Base-by-base conservation (phyloP, 92 coral and sea anemone species). In the Muricea muricata region DNA sequence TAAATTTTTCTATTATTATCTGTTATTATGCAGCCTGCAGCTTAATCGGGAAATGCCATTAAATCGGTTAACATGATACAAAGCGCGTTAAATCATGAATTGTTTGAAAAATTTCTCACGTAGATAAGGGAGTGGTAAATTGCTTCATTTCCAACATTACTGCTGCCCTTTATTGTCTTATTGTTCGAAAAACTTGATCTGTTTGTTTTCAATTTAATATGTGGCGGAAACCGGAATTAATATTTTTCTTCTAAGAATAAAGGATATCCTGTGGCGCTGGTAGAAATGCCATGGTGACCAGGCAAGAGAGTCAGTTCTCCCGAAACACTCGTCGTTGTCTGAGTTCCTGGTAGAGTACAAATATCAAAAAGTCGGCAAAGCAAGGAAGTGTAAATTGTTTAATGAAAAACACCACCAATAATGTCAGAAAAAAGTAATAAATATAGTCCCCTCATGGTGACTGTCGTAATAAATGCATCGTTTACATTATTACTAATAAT, bases 201-300 rank as follows among this genome's bases (percentile, higher is more conserved):
- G 39, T 50, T 48, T 28, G 23, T 24, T 75, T 30, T 1, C 13
- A 65, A 65, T 65, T 3, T 52, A 52, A 52, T 52, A 52, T 52
- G 46, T n/a, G 20, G 13, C 83, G 71, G 71, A 57, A 78, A 57
- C 83, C 50, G 71, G 83, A 57, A 33, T 78, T 58, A 56, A 31
- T 34, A 32, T 78, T 35, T 41, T 78, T 78, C 83, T 78, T 58
- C 83, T 45, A 56, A 65, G 71, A 78, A 78, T 78, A 37, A 29
- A 31, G 35, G 56, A 35, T 58, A 57, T 58, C 83, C 83, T 65
- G 71, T 63, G 41, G 83, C 35, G 71, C 47, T 4, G 37, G 26
- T 41, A 73, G 7, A 21, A 63, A 48, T 34, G 25, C 65, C 60
- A 57, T 58, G 83, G 71, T 58, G 54, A 78, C 25, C 45, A 34